phyloP scores from a whole-genome alignment of 2,113 vertebrate species.

The Syrmaticus mikado region DNA sequence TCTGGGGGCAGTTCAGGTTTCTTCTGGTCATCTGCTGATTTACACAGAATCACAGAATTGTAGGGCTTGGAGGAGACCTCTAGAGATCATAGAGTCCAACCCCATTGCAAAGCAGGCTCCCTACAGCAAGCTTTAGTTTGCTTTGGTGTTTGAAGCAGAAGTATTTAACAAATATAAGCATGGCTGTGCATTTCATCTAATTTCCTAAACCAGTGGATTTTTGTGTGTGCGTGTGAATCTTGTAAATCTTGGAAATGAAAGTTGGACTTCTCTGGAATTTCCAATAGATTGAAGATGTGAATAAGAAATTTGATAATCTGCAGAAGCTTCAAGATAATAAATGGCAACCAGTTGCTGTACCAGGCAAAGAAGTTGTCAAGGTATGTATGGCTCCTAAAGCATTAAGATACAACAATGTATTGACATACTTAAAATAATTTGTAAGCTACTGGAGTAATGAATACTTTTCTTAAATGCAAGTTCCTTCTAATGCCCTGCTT shows the following conservation, averaged over 20 bases:
- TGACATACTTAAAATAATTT: background rate
- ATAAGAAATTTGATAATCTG: slow-evolving; percentile 88
- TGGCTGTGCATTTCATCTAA: background rate
- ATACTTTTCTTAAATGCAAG: background rate
- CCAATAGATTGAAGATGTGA: slow-evolving; percentile 88
- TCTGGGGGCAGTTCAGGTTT: too few relatives aligned
- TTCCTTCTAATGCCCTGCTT: background rate
- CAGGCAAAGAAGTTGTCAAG: slow-evolving; percentile 76
- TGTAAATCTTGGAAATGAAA: background rate
- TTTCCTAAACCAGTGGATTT: background rate
- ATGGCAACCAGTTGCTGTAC: slow-evolving; percentile 81
- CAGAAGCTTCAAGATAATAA: slow-evolving; percentile 82
- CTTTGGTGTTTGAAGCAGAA: background rate
- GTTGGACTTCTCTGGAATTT: background rate
- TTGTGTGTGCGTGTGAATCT: background rate
- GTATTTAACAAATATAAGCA: too few relatives aligned
- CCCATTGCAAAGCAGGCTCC: background rate
- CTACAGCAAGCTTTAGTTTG: background rate
- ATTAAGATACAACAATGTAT: background rate
- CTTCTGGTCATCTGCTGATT: too few relatives aligned
- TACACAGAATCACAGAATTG: background rate
- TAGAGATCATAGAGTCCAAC: too few relatives aligned
- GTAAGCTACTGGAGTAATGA: background rate
- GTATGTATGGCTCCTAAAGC: slow-evolving; percentile 54
- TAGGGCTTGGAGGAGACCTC: too few relatives aligned